Evolutionary conservation across 2,113 vertebrate genomes (phyloP).

Genomic region (Elephas maximus): DNA sequence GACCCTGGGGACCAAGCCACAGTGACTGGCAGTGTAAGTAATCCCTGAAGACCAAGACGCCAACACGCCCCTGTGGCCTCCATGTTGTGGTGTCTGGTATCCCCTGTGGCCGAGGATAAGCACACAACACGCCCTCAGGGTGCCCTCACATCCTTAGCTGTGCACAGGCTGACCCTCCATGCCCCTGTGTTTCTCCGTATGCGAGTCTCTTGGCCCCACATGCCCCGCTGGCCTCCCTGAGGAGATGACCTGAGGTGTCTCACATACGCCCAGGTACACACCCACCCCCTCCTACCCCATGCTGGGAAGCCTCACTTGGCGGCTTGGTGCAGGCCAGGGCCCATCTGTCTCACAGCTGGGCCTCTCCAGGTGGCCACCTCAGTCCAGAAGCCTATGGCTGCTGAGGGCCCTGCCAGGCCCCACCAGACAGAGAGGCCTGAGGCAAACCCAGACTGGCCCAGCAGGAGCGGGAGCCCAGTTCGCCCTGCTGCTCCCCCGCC

Average conservation of each 20-base stretch:
- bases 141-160: background rate
- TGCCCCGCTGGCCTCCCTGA: background rate
- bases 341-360: background rate
- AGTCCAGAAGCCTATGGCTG: background rate
- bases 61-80: rapidly evolving
- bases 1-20: rapidly evolving
- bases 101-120: background rate
- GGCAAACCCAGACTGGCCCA: background rate
- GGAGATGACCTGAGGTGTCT: background rate
- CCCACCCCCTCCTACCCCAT: background rate
- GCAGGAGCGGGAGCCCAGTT: background rate
- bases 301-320: background rate
- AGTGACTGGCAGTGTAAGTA: no score
- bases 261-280: background rate
- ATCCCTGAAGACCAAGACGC: background rate
- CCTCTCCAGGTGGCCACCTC: background rate
- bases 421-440: background rate
- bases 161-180: background rate
- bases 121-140: background rate
- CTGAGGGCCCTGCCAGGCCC: no score
- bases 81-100: no score
- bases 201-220: background rate
- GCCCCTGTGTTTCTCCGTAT: background rate
- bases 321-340: background rate
- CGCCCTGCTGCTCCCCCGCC: background rate